Percentiles rank a stretch among this genome's conserved stretches.
phyloP scores from a whole-genome alignment of 2,113 vertebrate genomes.

The Mionectes macconnelli region DNA sequence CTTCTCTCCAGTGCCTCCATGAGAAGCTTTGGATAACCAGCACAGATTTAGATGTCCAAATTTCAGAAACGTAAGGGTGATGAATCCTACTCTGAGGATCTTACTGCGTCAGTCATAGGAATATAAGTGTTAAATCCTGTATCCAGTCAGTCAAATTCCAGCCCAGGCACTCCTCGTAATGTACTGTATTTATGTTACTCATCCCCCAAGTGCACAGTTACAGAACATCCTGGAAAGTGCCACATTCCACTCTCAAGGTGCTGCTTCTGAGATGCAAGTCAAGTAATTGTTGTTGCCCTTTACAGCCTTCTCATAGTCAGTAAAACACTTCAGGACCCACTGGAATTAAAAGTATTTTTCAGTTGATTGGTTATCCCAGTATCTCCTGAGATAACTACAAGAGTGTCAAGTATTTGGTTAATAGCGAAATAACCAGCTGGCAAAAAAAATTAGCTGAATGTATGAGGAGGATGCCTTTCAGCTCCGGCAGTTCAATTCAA shows the following conservation, averaged over 20 bases:
- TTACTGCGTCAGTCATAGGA: not conserved
- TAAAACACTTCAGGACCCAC: slow-evolving; percentile 4
- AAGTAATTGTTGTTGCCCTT: not conserved
- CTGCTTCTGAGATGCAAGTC: not conserved
- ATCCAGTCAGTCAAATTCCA: not conserved
- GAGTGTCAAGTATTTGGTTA: slow-evolving; percentile 38
- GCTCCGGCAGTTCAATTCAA: slow-evolving; percentile 56
- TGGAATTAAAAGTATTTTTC: not conserved
- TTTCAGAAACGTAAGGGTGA: not conserved
- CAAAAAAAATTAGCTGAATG: slow-evolving; percentile 47
- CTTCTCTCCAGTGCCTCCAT: not conserved
- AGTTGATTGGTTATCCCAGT: slow-evolving; percentile 14
- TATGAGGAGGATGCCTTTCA: slow-evolving; percentile 45
- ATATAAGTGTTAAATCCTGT: not conserved
- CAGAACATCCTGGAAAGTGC: not conserved
- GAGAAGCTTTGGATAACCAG: not conserved
- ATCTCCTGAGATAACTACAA: not conserved
- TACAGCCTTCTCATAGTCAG: not conserved
- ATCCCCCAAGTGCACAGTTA: not conserved
- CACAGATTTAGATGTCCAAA: not conserved
- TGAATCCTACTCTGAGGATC: not conserved
- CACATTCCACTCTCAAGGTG: not conserved
- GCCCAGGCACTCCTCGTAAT: not conserved
- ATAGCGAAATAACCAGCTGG: slow-evolving; percentile 58
- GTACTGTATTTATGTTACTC: not conserved